Conservation (phyloP, 2,113 vertebrate genomes). For the Lota lota region DNA sequence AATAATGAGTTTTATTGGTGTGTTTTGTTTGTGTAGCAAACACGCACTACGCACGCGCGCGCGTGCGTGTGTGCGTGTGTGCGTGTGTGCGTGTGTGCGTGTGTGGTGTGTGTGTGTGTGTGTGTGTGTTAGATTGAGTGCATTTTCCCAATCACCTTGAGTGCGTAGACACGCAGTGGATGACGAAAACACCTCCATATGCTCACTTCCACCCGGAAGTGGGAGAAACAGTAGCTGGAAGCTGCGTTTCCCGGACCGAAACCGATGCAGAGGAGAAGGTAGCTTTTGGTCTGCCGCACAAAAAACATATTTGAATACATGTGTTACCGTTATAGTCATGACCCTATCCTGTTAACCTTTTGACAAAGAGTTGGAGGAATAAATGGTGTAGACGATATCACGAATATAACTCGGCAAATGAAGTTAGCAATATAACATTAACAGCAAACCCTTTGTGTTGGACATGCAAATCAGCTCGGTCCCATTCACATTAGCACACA, state of each 20-base stretch:
- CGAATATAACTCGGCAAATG: no score
- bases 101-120: slow-evolving; percentile 7
- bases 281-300: background rate
- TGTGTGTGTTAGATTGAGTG: slow-evolving; percentile 36
- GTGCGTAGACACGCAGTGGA: slow-evolving; percentile 19
- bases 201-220: slow-evolving; percentile 67
- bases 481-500: background rate
- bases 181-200: slow-evolving; percentile 33
- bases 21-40: background rate
- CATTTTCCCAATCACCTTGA: slow-evolving; percentile 30
- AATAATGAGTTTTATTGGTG: no score
- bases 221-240: slow-evolving; percentile 76
- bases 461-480: no score
- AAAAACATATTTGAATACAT: no score
- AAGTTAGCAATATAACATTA: no score
- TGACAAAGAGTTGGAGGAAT: no score
- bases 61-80: slow-evolving; percentile 12
- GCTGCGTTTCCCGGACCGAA: slow-evolving; percentile 56
- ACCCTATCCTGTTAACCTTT: no score
- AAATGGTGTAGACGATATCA: no score
- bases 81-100: slow-evolving; percentile 14
- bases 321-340: no score
- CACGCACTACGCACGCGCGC: no score
- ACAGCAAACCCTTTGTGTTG: no score
- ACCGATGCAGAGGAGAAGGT: slow-evolving; percentile 31